phyloP scores from a whole-genome alignment of 2,888 invertebrate species.

The Rotaria magnacalcarata region DNA sequence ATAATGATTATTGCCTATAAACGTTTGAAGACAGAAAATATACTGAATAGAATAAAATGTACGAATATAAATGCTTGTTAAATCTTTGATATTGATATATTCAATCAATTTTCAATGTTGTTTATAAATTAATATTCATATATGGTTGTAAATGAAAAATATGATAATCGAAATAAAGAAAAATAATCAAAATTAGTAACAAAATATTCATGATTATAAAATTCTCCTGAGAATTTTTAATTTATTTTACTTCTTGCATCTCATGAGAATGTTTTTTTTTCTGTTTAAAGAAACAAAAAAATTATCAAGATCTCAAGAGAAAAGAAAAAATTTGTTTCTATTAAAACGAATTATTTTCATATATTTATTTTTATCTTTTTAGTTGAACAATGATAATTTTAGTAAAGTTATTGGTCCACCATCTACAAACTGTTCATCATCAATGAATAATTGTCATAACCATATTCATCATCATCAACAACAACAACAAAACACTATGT shows the following conservation, averaged over 20 bases:
- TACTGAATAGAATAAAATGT: too few relatives aligned
- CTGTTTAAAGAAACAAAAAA: background rate
- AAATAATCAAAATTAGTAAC: background rate
- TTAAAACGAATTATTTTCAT: background rate
- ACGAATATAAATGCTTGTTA: too few relatives aligned
- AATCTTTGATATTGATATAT: background rate
- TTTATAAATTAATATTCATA: background rate
- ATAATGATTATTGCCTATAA: too few relatives aligned
- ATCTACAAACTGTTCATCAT: constrained; percentile 10
- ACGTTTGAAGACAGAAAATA: too few relatives aligned
- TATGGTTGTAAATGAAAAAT: background rate
- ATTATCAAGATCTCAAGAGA: background rate
- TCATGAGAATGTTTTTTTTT: background rate
- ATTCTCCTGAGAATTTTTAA: background rate
- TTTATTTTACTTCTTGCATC: background rate
- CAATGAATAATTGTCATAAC: background rate
- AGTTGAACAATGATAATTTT: constrained; percentile 13
- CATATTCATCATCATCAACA: constrained; percentile 7
- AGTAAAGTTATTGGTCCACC: constrained; percentile 27
- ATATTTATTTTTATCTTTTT: background rate
- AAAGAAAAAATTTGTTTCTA: too few relatives aligned
- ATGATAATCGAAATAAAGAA: background rate
- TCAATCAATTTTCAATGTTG: background rate
- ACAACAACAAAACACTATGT: background rate
- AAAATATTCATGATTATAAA: background rate